phyloP scores from a whole-genome alignment of 2,113 vertebrate species.

The Steatornis caripensis region DNA sequence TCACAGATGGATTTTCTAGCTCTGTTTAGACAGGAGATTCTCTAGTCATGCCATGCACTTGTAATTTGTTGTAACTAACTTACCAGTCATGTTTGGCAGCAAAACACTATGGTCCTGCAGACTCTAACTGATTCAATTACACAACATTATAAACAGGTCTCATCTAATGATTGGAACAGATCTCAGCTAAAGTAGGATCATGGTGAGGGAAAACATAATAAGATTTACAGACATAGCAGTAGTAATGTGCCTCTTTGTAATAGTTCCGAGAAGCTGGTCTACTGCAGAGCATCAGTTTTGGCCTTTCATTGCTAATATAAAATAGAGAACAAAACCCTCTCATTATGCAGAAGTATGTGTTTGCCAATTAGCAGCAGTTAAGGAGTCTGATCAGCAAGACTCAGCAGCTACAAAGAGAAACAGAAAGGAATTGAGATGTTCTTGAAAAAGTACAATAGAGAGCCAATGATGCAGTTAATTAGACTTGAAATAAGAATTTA shows the following conservation, averaged over 20 bases:
- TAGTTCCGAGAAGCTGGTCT: conserved; percentile 25
- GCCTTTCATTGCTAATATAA: conserved; percentile 21
- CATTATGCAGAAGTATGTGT: not conserved
- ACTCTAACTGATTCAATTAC: conserved; percentile 55
- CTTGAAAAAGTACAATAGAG: conserved; percentile 13
- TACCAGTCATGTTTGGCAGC: conserved; percentile 34
- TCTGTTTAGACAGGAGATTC: not conserved
- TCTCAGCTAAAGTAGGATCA: conserved; percentile 31
- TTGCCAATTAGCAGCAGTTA: conserved; percentile 51
- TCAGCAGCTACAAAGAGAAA: conserved; percentile 3
- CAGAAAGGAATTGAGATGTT: conserved; percentile 25
- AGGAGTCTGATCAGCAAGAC: conserved; percentile 8
- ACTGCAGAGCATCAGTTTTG: conserved; percentile 41
- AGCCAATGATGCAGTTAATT: not conserved
- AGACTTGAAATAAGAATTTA: conserved; percentile 2
- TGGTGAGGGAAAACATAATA: conserved; percentile 15
- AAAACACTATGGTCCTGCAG: conserved; percentile 35
- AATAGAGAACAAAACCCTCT: conserved; percentile 26
- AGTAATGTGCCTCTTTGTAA: not conserved
- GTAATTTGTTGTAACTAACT: conserved; percentile 52
- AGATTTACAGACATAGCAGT: conserved; percentile 51
- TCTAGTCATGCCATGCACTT: not conserved
- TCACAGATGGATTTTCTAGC: not conserved
- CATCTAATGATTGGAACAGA: conserved; percentile 38
- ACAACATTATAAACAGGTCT: conserved; percentile 38